Conservation (phyloP, 1,140 invertebrate species). For the Hylaeus volcanicus region DNA sequence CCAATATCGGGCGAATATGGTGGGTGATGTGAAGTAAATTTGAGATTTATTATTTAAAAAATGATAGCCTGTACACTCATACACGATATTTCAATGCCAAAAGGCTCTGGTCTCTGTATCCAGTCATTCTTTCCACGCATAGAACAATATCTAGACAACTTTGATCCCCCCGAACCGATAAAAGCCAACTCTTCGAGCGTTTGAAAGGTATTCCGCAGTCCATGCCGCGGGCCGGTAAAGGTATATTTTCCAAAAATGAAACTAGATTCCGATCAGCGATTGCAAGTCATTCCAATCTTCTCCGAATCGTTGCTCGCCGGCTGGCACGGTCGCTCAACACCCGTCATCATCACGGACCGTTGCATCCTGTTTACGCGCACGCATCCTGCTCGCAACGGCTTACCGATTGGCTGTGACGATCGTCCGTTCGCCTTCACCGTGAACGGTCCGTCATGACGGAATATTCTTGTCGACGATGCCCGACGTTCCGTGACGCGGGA, state of each 20-base stretch:
- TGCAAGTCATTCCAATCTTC: constrained; percentile 7
- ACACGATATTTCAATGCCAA: too few relatives aligned
- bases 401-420: constrained; percentile 26
- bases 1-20: too few relatives aligned
- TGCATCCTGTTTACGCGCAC: constrained; percentile 25
- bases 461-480: constrained; percentile 41
- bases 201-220: background rate
- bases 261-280: background rate
- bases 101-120: too few relatives aligned
- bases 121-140: too few relatives aligned
- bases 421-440: background rate
- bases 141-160: too few relatives aligned
- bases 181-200: too few relatives aligned
- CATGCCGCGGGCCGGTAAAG: too few relatives aligned
- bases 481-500: constrained; percentile 35
- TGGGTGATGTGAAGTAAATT: too few relatives aligned
- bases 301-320: constrained; percentile 1
- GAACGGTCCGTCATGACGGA: constrained; percentile 31
- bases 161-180: too few relatives aligned
- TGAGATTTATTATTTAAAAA: too few relatives aligned
- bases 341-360: constrained; percentile 12
- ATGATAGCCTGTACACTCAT: too few relatives aligned
- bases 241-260: background rate
- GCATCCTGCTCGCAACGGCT: background rate
- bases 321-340: background rate